Evolutionary conservation across 1,140 invertebrate genomes (phyloP), one percentile per base, ranked within the genome.

Genomic region (Drosophila sturtevanti): DNA sequence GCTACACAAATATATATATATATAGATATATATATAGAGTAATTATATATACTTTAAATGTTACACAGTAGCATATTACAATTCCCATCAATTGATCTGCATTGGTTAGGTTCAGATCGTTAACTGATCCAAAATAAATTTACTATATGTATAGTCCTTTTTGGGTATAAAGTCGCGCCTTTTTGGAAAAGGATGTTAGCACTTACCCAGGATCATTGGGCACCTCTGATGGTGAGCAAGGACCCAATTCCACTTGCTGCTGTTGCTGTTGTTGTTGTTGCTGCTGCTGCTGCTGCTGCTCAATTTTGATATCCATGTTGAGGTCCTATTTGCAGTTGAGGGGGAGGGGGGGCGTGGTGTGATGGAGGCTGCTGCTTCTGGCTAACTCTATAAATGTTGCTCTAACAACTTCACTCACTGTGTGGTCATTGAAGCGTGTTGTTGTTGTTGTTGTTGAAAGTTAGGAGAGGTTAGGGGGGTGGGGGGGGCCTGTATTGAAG

Each of bases 201-300:
- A 94, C 95, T 93, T 95, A 97, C 96, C 96, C 96, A 92, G 96
- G 96, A 94, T 97, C 96, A 94, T 97, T 97, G 93, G 96, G 96
- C 92, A 96, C 95, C 93, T 97, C 96, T 62, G 95, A 95, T 64
- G 96, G 95, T 86, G 96, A 95, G 90, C 79, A 68, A 35, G 85
- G 84, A 63, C 95, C 95, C 92, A 95, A 94, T 79, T 94, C 94
- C 84, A 94, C 64, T 71, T 90, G 95, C 79, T 96, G 95, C 92
- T 72, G 70, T 37, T 90, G 87, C 44, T 91, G 80, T 22, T 81
- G 84, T 27, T 87, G 95, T 75, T 96, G 95, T 92, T 95, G 95
- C 12, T 90, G 77, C 9, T 74, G 66, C 24, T 79, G 81, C 34
- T 87, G 95, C 77, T 96, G 95, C 92, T 81, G 87, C 68, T 91